Conservation (phyloP, 2,888 invertebrate species). For the Rhogogaster chlorosoma region DNA sequence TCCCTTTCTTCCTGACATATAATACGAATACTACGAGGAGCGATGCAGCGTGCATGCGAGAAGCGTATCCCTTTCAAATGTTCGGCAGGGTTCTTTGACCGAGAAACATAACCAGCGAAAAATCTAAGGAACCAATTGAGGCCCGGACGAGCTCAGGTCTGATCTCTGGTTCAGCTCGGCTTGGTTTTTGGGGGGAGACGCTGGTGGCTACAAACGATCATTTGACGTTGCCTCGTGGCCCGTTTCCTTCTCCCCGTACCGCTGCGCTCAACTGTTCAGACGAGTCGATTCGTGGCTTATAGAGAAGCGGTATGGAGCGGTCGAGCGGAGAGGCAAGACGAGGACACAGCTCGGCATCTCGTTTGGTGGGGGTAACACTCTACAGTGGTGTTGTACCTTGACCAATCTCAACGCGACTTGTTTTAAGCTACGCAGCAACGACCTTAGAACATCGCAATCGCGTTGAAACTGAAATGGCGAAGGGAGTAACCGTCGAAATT, state of each 20-base stretch:
- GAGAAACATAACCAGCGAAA: background rate
- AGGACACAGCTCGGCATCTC: slow-evolving; percentile 52
- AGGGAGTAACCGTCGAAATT: slow-evolving; percentile 29
- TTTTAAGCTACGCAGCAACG: slow-evolving; percentile 74
- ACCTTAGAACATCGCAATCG: slow-evolving; percentile 71
- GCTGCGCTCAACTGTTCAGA: slow-evolving; percentile 52
- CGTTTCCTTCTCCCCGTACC: slow-evolving; percentile 21
- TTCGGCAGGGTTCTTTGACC: slow-evolving; percentile 20
- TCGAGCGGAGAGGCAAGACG: slow-evolving; percentile 38
- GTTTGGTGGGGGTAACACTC: slow-evolving; percentile 63
- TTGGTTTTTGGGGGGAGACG: background rate
- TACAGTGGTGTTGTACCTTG: slow-evolving; percentile 74
- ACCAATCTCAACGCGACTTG: slow-evolving; percentile 76
- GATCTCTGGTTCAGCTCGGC: background rate
- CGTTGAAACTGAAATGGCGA: slow-evolving; percentile 64
- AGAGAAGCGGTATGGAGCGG: slow-evolving; percentile 29
- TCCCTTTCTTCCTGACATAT: slow-evolving; percentile 8
- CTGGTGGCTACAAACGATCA: background rate
- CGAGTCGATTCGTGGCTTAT: slow-evolving; percentile 45
- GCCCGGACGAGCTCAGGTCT: background rate
- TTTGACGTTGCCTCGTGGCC: slow-evolving; percentile 34
- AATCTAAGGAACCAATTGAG: background rate
- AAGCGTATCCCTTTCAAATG: background rate
- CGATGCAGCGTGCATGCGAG: background rate
- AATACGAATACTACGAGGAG: slow-evolving; percentile 12